Evolutionary conservation across 2,113 vertebrate species (phyloP).

Genomic region (Petrocephalus microphthalmus): DNA sequence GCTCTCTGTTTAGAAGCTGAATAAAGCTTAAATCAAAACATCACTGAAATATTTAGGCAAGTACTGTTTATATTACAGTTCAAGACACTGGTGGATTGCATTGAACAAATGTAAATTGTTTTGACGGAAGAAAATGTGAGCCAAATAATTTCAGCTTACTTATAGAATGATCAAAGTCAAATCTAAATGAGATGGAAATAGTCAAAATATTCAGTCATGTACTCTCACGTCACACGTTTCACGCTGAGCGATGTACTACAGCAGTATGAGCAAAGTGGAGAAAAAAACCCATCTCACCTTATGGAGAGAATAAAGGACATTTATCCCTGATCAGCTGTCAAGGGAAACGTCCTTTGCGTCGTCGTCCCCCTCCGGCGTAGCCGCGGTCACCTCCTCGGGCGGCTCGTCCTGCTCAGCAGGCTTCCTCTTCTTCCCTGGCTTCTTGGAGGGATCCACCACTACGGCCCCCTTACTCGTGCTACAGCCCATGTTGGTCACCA

Average conservation of each 20-base stretch:
- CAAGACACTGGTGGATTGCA: not conserved
- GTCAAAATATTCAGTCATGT: not conserved
- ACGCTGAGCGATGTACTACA: not conserved
- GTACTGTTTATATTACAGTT: not conserved
- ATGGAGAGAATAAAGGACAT: not conserved
- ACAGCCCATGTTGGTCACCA: conserved; percentile 51
- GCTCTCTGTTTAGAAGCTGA: not conserved
- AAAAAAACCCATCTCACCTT: conserved; percentile 1
- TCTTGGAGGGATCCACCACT: conserved; percentile 46
- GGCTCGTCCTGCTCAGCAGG: conserved; percentile 27
- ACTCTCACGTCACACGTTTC: not conserved
- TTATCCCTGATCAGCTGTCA: not conserved
- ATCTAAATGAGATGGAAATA: not conserved
- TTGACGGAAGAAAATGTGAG: not conserved
- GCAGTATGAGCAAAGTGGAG: not conserved
- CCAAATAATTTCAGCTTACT: not conserved
- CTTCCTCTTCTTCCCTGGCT: conserved; percentile 43
- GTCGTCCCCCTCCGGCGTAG: conserved; percentile 20
- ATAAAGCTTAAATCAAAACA: not conserved
- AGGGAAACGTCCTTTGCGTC: conserved; percentile 24
- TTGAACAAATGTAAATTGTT: not conserved
- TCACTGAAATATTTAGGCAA: not conserved
- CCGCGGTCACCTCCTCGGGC: conserved; percentile 16
- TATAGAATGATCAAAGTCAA: not conserved
- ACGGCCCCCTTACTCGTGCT: conserved; percentile 44